Evolutionary conservation across 2,797 vertebrate species (phyloP).

Genomic region (Columba guinea): DNA sequence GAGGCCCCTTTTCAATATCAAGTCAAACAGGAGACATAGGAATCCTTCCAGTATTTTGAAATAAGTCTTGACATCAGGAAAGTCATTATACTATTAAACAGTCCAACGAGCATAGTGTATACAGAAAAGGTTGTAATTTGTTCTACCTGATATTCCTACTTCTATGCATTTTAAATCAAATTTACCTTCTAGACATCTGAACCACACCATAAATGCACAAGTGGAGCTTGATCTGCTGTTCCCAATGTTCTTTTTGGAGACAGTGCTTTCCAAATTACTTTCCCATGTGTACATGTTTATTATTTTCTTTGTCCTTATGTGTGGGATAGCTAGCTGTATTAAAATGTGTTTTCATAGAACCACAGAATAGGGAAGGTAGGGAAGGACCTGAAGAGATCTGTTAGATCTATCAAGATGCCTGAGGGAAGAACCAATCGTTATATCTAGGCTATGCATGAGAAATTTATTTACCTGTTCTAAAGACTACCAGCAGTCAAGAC

Average conservation of each 20-base stretch:
- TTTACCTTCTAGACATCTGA: not conserved
- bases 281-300: not conserved
- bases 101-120: not conserved
- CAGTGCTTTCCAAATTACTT: slow-evolving; percentile 2
- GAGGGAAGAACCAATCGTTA: not conserved
- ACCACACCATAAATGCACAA: not conserved
- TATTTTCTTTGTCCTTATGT: slow-evolving; percentile 33
- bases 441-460: not conserved
- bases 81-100: not conserved
- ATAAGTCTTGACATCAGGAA: not conserved
- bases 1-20: not conserved
- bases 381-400: slow-evolving; percentile 1
- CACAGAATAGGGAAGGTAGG: not conserved
- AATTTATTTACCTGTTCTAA: not conserved
- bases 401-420: not conserved
- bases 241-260: not conserved
- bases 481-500: not conserved
- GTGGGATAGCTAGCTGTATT: not conserved
- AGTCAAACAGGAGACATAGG: not conserved
- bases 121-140: not conserved
- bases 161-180: not conserved
- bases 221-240: not conserved
- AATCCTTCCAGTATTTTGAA: not conserved
- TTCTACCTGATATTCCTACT: not conserved
- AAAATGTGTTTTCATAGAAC: not conserved